Percentiles rank a stretch among this genome's conserved stretches.
Conservation (phyloP, 2,888 invertebrate species). For the Rhagium mordax region DNA sequence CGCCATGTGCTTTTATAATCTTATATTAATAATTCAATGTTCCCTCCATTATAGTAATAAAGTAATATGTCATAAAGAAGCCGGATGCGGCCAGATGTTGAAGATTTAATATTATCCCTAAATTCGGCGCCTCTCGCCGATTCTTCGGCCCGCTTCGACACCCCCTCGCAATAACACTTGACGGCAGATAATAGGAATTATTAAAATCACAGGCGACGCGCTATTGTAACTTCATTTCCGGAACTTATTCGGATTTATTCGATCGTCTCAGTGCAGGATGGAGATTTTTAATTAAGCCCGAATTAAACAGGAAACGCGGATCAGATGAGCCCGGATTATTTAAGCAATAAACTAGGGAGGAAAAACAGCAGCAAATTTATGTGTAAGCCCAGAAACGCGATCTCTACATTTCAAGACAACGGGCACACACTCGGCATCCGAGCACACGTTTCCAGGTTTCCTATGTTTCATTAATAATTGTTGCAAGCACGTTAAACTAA, state of each 20-base stretch:
- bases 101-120: conserved; percentile 68
- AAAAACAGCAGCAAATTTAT: too few species aligned
- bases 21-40: conserved; percentile 71
- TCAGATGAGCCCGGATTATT: not conserved
- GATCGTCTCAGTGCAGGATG: conserved; percentile 17
- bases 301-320: conserved; percentile 1
- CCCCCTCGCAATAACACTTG: conserved; percentile 50
- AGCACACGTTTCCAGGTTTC: too few species aligned
- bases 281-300: conserved; percentile 40
- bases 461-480: too few species aligned
- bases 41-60: conserved; percentile 71
- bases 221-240: conserved; percentile 58
- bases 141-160: conserved; percentile 46
- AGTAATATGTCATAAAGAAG: conserved; percentile 71
- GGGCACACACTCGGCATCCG: too few species aligned
- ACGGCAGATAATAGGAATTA: conserved; percentile 56
- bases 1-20: conserved; percentile 67
- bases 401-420: too few species aligned
- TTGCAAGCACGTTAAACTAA: too few species aligned
- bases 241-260: conserved; percentile 44
- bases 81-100: conserved; percentile 68
- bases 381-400: too few species aligned
- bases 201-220: conserved; percentile 50
- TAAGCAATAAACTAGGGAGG: too few species aligned
- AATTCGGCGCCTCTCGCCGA: conserved; percentile 37